Evolutionary conservation across 2,797 vertebrate genomes (phyloP).

Genomic region (Sphaeramia orbicularis): DNA sequence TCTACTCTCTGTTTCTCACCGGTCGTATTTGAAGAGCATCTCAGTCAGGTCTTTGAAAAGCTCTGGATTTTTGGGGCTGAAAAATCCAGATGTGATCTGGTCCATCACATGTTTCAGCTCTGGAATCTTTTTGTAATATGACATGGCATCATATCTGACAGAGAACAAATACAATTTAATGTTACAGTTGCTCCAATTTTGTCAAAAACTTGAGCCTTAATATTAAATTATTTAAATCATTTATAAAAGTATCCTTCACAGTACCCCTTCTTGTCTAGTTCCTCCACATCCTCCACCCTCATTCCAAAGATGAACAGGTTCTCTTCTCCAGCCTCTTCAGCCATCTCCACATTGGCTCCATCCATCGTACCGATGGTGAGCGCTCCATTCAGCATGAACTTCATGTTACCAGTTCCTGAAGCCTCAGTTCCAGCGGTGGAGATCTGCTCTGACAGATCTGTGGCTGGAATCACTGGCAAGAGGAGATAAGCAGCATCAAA

Average conservation of each 20-base stretch:
- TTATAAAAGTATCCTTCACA: constrained; percentile 25
- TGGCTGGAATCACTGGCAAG: constrained; percentile 94
- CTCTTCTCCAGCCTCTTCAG: constrained; percentile 94
- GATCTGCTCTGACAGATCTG: constrained; percentile 97
- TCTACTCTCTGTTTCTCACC: constrained; percentile 85
- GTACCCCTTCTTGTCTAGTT: constrained; percentile 92
- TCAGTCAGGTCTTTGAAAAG: constrained; percentile 92
- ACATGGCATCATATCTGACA: constrained; percentile 90
- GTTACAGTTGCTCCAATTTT: too few species aligned
- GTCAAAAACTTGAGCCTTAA: constrained; percentile 5
- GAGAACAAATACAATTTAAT: background rate
- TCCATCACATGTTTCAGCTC: constrained; percentile 92
- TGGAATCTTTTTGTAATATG: constrained; percentile 89
- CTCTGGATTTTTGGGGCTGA: constrained; percentile 91
- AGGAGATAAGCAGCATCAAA: background rate
- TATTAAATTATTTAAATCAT: too few species aligned
- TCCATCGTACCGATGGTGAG: constrained; percentile 99
- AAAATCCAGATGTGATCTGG: constrained; percentile 92
- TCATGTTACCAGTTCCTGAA: constrained; percentile 97
- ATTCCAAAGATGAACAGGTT: constrained; percentile 98
- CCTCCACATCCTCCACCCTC: constrained; percentile 91
- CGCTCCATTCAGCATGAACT: constrained; percentile 98
- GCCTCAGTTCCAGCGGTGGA: constrained; percentile 97
- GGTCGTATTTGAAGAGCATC: constrained; percentile 95
- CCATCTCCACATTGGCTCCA: constrained; percentile 98